A percentile compares a stretch with the other conserved stretches of the same genome.
These are phyloP conservation scores for Mactromeris polynyma DNA, from an alignment of 2,888 invertebrate species.

Conservation along the genomic window DNA sequence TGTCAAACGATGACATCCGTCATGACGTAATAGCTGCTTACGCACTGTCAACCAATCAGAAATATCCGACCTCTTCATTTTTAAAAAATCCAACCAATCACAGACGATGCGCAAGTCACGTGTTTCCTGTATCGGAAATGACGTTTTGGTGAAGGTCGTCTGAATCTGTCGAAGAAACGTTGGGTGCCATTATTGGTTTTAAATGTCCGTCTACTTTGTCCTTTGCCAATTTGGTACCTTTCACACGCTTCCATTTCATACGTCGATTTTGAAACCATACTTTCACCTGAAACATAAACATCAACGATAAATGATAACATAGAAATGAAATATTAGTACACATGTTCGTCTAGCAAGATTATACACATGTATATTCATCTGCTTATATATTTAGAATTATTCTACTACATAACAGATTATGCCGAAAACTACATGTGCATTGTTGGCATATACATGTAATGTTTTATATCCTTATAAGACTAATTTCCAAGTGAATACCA, in stretches of 20 bases:
- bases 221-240: conserved; percentile 85
- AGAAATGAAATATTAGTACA: too few relatives aligned
- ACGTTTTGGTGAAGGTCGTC: conserved; percentile 59
- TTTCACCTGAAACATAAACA: conserved; percentile 83
- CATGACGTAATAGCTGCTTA: neutral
- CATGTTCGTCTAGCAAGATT: too few relatives aligned
- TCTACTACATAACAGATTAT: too few relatives aligned
- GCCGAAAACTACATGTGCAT: too few relatives aligned
- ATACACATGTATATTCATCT: too few relatives aligned
- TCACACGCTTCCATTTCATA: conserved; percentile 86
- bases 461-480: too few relatives aligned
- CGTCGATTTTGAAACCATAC: conserved; percentile 87
- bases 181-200: conserved; percentile 84
- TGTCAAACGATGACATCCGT: neutral
- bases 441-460: too few relatives aligned
- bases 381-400: too few relatives aligned
- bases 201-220: conserved; percentile 86
- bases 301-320: too few relatives aligned
- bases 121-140: conserved; percentile 52
- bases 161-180: conserved; percentile 76
- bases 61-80: neutral
- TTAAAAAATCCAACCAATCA: neutral
- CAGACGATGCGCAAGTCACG: conserved; percentile 37
- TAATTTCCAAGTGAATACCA: too few relatives aligned
- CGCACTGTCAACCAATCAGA: neutral